Evolutionary conservation across 2,113 vertebrate genomes (phyloP).

Genomic region (Xerus inauris): DNA sequence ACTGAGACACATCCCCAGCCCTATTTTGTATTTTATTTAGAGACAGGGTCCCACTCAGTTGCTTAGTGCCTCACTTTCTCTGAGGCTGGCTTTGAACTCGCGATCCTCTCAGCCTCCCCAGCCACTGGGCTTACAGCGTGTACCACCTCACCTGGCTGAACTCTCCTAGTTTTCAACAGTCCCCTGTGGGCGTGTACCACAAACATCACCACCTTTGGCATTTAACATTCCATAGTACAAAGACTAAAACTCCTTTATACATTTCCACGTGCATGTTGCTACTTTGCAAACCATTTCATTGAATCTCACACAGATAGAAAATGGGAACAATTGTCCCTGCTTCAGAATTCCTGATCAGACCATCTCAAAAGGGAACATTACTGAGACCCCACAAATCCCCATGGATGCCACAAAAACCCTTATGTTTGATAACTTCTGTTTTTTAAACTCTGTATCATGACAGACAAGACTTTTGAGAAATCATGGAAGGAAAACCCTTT

Average conservation of each 20-base stretch:
- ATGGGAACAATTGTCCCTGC: background rate
- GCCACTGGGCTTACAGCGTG: too few species aligned
- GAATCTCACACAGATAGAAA: background rate
- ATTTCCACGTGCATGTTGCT: background rate
- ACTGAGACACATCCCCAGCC: too few species aligned
- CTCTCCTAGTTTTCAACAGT: background rate
- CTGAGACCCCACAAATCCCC: background rate
- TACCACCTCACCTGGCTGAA: too few species aligned
- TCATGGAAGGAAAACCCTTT: background rate
- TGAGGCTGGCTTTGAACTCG: too few species aligned
- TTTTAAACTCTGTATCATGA: constrained; percentile 60
- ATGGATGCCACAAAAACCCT: constrained; percentile 22
- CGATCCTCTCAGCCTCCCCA: too few species aligned
- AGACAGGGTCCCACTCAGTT: too few species aligned
- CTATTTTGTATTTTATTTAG: too few species aligned
- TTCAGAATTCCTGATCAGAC: background rate
- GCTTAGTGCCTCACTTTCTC: too few species aligned
- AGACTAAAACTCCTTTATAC: background rate
- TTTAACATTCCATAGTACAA: background rate
- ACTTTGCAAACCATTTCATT: background rate
- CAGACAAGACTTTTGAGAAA: constrained; percentile 23
- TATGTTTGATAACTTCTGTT: constrained; percentile 55
- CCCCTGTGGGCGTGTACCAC: background rate
- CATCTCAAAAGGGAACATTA: background rate
- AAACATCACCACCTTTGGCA: background rate